Conservation (phyloP, 92 coral and sea anemone species). For the Pocillopora grandis region DNA sequence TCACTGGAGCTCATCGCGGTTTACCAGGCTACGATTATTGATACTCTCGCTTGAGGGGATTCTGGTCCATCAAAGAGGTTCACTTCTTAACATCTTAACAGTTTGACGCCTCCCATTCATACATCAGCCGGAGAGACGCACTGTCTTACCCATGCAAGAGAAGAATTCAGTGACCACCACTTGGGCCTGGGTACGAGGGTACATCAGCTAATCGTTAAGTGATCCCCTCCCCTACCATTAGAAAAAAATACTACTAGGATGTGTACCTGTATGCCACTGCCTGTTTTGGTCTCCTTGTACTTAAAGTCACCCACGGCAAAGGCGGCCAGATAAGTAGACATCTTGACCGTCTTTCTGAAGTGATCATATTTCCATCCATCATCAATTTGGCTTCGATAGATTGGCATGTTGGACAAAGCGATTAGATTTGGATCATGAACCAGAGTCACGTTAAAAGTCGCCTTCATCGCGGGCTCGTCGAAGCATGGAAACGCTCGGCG, state of each 20-base stretch:
- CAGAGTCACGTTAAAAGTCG: conserved; percentile 77
- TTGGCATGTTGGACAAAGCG: conserved; percentile 88
- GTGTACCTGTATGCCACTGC: conserved; percentile 53
- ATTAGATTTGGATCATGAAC: conserved; percentile 65
- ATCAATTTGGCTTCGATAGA: conserved; percentile 26
- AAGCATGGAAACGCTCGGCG: conserved; percentile 91
- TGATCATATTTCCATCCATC: conserved; percentile 55
- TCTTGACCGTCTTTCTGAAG: conserved; percentile 55
- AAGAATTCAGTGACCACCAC: no score
- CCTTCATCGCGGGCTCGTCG: conserved; percentile 95
- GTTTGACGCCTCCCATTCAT: no score
- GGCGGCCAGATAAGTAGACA: conserved; percentile 79
- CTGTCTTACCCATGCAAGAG: no score
- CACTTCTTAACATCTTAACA: no score
- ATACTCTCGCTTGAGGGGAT: no score
- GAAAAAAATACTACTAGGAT: neutral
- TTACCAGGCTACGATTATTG: no score
- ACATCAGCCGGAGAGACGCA: no score
- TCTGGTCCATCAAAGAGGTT: no score
- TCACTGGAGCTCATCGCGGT: no score
- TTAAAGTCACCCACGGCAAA: conserved; percentile 75
- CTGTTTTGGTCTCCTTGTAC: conserved; percentile 47
- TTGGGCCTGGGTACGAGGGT: no score
- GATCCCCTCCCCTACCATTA: no score
- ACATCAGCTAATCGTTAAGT: no score